Base-by-base conservation (phyloP, 2,888 invertebrate species). In the Drosophila nr. perissopoda region DNA sequence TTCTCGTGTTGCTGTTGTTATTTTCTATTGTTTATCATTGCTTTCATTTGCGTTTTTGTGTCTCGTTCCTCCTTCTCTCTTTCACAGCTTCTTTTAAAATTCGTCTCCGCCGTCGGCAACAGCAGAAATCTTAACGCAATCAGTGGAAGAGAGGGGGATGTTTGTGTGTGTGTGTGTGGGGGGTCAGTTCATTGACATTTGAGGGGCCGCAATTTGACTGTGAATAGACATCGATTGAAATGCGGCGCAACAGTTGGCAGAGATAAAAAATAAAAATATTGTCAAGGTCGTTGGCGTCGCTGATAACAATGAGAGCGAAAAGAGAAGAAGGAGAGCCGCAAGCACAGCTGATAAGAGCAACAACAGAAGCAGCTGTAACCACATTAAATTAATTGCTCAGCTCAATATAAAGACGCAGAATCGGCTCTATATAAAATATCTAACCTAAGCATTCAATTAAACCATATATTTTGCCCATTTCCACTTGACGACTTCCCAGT, bases 211-310 rank as follows among this genome's bases (percentile, higher is more conserved):
- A 62, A 38, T 63, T 51, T 61, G 60, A 61, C 36, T 51, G 13
- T 29, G 42, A 59, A 59, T 73, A 69, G 69, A 64, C 74, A 69
- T 48, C 67, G 76, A 80, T 86, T 83, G 87, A 88, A 83, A 65
- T 72, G 77, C 58, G 86, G 86, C 68, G 78, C 69, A 82, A 78
- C 82, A 78, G 76, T 64, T 84, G 76, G 73, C 74, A 77, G 89
- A 89, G 89, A 84, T 73, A 89, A 82, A 73, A 48, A 18, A n/a
- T 8, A 13, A 21, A 51, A 61, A 21, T 56, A 25, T 40, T 69
- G 87, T 89, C 84, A 84, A 84, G 84, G 84, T 84, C 84, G 89
- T 67, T 73, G 68, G 18, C 73, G 62, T 48, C 45, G 38, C 76
- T 77, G 81, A 80, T 80, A 77, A 80, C 34, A 42, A 27, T 4